Base-by-base conservation (phyloP, 2,797 vertebrate genomes). In the Columba guinea region DNA sequence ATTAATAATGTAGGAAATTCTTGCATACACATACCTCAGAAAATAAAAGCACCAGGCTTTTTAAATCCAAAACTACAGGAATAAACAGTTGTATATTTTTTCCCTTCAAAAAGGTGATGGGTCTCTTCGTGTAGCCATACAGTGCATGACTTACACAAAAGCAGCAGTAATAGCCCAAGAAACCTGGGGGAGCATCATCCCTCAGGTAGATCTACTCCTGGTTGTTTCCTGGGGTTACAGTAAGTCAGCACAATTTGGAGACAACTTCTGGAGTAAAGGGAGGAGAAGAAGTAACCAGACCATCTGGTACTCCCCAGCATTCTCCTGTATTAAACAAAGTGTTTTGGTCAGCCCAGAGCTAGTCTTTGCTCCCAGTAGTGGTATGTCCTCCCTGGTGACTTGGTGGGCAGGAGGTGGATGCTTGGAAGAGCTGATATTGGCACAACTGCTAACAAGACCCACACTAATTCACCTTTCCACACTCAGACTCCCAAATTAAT, bases 121-220 rank as follows among this genome's bases (percentile, higher is more conserved):
- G 37, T 32, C 3, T 2, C 5, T 37, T 9, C 0, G 6, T 5
- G 2, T 15, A 84, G 8, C 5, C 2, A 11, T 55, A 51, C 28
- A 30, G 7, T 26, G 10, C 18, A 19, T 55, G 34, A 37, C 32
- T 39, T 68, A 17, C 63, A 65, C 13, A 74, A 49, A 70, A 16
- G 13, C 24, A 92, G 10, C 20, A 41, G 52, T 34, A 76, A 26
- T 5, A 74, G 39, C 5, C 46, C 78, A 48, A 91, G 15, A 34
- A 88, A 62, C 58, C 30, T 48, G 13, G 53, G 55, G 15, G 11
- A 84, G 35, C 13, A 55, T 1, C n/a, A 12, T 11, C 23, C 77
- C 34, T 74, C 15, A 18, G 18, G 37, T 14, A 60, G 49, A 46
- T 46, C 22, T 79, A 6, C 9, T 74, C 48, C 34, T 7, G 6